Percentiles rank a stretch among this genome's conserved stretches.
Evolutionary conservation across 2,113 vertebrate species (phyloP).

Genomic region (Mastomys coucha): DNA sequence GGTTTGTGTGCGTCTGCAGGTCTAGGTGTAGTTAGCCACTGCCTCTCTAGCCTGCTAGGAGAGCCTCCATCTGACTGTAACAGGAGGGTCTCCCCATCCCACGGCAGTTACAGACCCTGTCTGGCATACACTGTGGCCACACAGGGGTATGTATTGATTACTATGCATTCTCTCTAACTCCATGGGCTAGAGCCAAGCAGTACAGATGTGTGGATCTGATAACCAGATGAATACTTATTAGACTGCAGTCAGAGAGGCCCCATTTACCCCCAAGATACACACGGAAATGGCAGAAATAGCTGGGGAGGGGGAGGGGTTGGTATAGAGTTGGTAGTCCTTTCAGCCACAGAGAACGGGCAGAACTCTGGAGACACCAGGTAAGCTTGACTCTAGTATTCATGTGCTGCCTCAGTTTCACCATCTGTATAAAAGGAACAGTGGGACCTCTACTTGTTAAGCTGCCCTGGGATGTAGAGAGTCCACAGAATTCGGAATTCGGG

Average conservation of each 20-base stretch:
- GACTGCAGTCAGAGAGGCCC: constrained; percentile 17
- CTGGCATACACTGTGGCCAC: not conserved
- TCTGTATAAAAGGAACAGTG: not conserved
- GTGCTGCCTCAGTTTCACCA: constrained; percentile 11
- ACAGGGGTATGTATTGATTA: not conserved
- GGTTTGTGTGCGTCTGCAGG: not conserved
- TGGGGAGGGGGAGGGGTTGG: not conserved
- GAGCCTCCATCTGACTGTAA: not conserved
- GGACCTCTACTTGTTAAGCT: not conserved
- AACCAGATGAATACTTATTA: not conserved
- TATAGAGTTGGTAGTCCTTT: not conserved
- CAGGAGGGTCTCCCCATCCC: rapidly evolving
- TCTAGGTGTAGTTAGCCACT: not conserved
- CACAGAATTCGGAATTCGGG: too few relatives aligned
- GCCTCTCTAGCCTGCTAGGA: not conserved
- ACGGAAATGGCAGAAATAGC: not conserved
- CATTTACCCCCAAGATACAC: not conserved
- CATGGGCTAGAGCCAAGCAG: not conserved
- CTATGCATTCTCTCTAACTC: not conserved
- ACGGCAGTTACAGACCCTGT: not conserved
- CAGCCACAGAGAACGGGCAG: not conserved
- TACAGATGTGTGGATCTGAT: not conserved
- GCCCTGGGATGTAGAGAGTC: not conserved
- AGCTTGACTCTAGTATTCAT: not conserved
- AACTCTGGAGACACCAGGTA: not conserved